Evolutionary conservation across 1,140 invertebrate species (phyloP), one percentile per base, ranked within the genome.

Genomic region (Drosophila saltans): DNA sequence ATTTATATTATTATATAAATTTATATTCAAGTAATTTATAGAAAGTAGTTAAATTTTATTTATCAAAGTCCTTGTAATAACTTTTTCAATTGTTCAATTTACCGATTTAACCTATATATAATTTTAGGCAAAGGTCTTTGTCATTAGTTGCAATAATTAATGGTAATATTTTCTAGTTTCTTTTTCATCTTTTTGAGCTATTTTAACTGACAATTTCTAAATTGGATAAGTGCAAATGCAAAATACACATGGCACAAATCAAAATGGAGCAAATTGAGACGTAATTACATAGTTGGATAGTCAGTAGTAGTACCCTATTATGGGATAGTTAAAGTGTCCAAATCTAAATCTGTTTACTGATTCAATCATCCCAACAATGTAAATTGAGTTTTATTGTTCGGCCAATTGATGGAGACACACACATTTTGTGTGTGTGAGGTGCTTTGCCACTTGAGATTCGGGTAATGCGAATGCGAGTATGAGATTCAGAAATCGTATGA

Each of bases 291-390:
- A 40, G 58, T 36, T 52, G 45, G 16, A 48, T 21, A 33, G 60
- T 10, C 24, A 11, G 41, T 66, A 40, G 40, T 16, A 16, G 16
- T 16, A 30, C 28, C 62, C 73, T 66, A 52, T 72, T 81, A 77
- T 48, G 67, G 56, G 55, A 72, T 83, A 80, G 80, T 89, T 86
- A 80, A 89, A 81, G 83, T 86, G 83, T 88, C 75, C 59, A 59
- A 89, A 72, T 80, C 84, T 70, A 72, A 86, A 88, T 80, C 73
- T 69, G 57, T 75, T 78, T 73, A 86, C 80, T 86, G 83, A 86
- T 86, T 86, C 80, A 86, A 86, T 86, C 84, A 86, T 77, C 57
- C 57, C 64, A 64, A 59, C 75, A 72, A 78, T 82, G 80, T 78
- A 88, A 86, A 85, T 89, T 88, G 67, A 71, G 60, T 78, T 80